Conservation (phyloP, 2,113 vertebrate genomes). For the Tapirus terrestris region DNA sequence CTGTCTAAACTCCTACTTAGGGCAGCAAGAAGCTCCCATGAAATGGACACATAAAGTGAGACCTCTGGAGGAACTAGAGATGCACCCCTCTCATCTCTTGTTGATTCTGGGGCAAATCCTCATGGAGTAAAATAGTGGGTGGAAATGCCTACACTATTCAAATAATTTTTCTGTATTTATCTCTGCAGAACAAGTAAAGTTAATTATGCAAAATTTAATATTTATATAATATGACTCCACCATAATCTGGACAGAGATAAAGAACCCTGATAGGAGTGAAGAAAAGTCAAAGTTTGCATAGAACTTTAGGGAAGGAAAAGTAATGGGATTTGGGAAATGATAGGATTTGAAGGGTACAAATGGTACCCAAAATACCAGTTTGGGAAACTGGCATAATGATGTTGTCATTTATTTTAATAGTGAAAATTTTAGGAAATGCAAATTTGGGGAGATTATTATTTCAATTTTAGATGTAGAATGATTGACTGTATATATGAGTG, state of each 20-base stretch:
- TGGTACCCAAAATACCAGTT: background rate
- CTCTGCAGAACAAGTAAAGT: background rate
- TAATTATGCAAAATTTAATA: background rate
- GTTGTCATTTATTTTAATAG: background rate
- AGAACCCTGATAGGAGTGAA: background rate
- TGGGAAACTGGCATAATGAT: background rate
- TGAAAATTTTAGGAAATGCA: background rate
- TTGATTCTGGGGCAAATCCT: background rate
- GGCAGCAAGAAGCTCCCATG: background rate
- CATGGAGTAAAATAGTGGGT: background rate
- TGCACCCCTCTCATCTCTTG: background rate
- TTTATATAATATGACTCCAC: background rate
- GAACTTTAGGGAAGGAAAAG: background rate
- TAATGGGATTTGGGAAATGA: background rate
- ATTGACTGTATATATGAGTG: background rate
- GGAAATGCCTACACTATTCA: background rate
- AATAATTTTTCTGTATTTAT: background rate
- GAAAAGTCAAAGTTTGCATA: background rate
- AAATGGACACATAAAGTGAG: background rate
- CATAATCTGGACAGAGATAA: background rate
- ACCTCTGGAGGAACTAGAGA: accelerated
- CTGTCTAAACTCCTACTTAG: background rate
- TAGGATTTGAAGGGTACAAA: background rate
- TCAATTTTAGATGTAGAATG: background rate
- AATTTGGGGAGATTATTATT: background rate